These are phyloP conservation scores for Cavia porcellus DNA, from an alignment of 2,113 vertebrate genomes.

Conservation along the genomic window DNA sequence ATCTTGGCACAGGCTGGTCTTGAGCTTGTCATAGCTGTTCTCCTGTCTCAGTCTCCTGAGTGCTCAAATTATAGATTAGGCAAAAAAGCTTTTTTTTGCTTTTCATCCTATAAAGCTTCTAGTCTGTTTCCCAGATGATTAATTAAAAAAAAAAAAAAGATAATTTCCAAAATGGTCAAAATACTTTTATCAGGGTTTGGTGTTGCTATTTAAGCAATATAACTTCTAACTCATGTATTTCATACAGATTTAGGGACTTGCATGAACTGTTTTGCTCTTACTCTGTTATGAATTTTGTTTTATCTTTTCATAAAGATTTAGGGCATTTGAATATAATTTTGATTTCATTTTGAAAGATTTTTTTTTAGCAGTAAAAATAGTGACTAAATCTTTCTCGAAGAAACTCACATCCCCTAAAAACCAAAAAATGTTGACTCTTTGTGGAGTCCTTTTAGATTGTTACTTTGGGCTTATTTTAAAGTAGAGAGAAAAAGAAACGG, in stretches of 20 bases:
- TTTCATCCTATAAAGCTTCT: slow-evolving; percentile 44
- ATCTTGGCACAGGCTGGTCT: background rate
- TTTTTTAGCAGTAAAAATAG: slow-evolving; percentile 47
- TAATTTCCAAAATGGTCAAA: slow-evolving; percentile 50
- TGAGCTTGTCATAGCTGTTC: background rate
- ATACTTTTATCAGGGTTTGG: background rate
- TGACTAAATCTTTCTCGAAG: slow-evolving; percentile 40
- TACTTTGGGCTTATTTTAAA: background rate
- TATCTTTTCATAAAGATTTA: background rate
- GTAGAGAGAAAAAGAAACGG: background rate
- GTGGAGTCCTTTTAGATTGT: background rate
- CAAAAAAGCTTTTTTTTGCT: background rate
- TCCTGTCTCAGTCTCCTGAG: background rate
- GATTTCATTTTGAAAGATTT: slow-evolving; percentile 51
- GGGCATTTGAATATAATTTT: slow-evolving; percentile 14
- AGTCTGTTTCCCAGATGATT: slow-evolving; percentile 35
- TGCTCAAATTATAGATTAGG: background rate
- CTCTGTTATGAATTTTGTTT: background rate
- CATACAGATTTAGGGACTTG: background rate
- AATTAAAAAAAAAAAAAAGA: background rate
- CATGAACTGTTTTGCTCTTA: background rate
- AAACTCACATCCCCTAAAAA: background rate
- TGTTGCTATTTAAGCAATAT: slow-evolving; percentile 43
- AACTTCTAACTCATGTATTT: slow-evolving; percentile 43
- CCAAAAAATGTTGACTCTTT: background rate